Percentiles rank a stretch among this genome's conserved stretches.
Evolutionary conservation across 2,797 vertebrate genomes (phyloP).

Genomic region (Falco rusticolus): DNA sequence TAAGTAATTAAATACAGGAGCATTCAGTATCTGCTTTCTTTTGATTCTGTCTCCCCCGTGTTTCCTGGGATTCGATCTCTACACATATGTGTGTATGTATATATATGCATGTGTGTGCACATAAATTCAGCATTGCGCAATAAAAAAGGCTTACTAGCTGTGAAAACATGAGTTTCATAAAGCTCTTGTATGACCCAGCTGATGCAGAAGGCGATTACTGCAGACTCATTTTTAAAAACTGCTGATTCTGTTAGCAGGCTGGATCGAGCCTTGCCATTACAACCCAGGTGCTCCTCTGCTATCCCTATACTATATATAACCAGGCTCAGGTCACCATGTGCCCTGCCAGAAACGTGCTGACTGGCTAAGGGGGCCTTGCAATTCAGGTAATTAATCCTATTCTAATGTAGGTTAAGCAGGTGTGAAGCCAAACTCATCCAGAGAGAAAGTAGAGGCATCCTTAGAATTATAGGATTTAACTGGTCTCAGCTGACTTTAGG

Average conservation of each 20-base stretch:
- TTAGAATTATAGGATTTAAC: conserved; percentile 61
- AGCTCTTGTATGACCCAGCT: neutral
- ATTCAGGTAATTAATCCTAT: conserved; percentile 82
- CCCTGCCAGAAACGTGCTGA: conserved; percentile 76
- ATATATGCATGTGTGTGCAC: neutral
- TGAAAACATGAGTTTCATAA: neutral
- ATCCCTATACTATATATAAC: conserved; percentile 34
- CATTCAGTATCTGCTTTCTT: neutral
- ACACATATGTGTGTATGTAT: too few relatives aligned
- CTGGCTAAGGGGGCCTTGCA: conserved; percentile 55
- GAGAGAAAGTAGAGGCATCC: conserved; percentile 67
- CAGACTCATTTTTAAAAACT: conserved; percentile 49
- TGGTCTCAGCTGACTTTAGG: conserved; percentile 56
- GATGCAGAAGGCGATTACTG: neutral
- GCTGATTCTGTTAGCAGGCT: conserved; percentile 59
- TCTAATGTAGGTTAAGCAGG: conserved; percentile 84
- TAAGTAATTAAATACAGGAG: neutral
- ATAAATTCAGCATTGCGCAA: neutral
- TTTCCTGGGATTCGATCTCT: neutral
- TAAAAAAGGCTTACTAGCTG: neutral
- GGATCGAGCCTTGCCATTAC: conserved; percentile 24
- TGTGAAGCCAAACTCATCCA: conserved; percentile 66
- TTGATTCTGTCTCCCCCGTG: neutral
- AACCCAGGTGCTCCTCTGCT: conserved; percentile 57
- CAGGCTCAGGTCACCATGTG: conserved; percentile 70